phyloP scores from a whole-genome alignment of 2,113 vertebrate species.

The Columbina picui region DNA sequence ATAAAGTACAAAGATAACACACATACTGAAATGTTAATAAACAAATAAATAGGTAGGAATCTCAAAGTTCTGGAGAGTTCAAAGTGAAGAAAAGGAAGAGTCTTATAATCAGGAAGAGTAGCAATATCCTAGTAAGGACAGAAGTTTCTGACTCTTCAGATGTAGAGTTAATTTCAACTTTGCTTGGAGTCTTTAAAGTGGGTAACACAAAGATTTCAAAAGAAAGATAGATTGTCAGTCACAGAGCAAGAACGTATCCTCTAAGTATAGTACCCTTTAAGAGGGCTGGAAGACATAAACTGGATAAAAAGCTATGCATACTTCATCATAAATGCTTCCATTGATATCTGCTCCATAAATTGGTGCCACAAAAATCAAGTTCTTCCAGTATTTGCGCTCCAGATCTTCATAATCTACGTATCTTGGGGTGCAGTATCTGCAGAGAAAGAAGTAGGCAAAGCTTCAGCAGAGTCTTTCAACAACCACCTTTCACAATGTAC shows the following conservation, averaged over 20 bases:
- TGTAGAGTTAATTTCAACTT: neutral
- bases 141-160: neutral
- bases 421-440: slow-evolving; percentile 82
- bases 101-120: neutral
- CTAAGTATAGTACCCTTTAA: neutral
- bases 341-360: slow-evolving; percentile 86
- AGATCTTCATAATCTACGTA: slow-evolving; percentile 82
- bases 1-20: neutral
- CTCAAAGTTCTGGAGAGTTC: neutral
- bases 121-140: neutral
- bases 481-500: neutral
- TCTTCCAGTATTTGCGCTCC: slow-evolving; percentile 86
- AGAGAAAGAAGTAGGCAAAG: slow-evolving; percentile 22
- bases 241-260: slow-evolving; percentile 7
- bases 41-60: neutral
- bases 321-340: slow-evolving; percentile 85
- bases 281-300: neutral
- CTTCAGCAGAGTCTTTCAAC: neutral
- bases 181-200: neutral
- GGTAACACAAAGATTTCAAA: neutral
- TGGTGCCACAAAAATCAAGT: slow-evolving; percentile 83
- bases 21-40: neutral
- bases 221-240: neutral
- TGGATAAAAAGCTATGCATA: slow-evolving; percentile 64
- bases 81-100: neutral